Evolutionary conservation across 1,140 invertebrate species (phyloP), one percentile per base, ranked within the genome.

Genomic region (Bombus consobrinus): DNA sequence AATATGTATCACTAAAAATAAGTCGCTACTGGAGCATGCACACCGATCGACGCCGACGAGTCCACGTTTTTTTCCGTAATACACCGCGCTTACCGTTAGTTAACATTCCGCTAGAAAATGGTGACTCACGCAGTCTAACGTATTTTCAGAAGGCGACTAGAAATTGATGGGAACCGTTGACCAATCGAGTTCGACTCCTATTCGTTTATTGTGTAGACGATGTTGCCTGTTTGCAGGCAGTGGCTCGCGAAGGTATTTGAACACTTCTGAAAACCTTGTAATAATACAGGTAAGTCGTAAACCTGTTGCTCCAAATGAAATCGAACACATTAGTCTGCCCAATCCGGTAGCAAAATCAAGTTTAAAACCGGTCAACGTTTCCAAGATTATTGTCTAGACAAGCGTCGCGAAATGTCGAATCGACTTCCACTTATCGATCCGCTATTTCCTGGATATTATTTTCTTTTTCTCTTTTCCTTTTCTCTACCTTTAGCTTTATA

Each of bases 81-180:
- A 22, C 47, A 53, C 69, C 68, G 64, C 74, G 84, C 84, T 83
- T 39, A 83, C 87, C 83, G 87, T 89, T 89, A 89, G 87, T 89
- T 89, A 89, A 89, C 88, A 87, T 89, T 89, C 88, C 88, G 72
- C 71, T 89, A 89, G 88, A 89, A 89, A 89, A 75, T 80, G 84
- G 83, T 89, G 88, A 89, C 79, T 89, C 88, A 89, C 64, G 78
- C 81, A 22, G 76, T 72, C 53, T 76, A 74, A 83, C 64, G 84
- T 89, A 89, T 89, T 87, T 89, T 76, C 78, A 86, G 53, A 79
- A 81, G 62, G 28, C 9, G 76, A 79, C 80, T 89, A 88, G 80
- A 83, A 88, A 87, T 59, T 77, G 88, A 89, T 83, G 84, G 85
- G 57, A 87, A 71, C 59, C 68, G 37, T 69, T 53, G 18, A 8